Conservation (phyloP, 2,113 vertebrate genomes). For the Planiliza haematocheilus region DNA sequence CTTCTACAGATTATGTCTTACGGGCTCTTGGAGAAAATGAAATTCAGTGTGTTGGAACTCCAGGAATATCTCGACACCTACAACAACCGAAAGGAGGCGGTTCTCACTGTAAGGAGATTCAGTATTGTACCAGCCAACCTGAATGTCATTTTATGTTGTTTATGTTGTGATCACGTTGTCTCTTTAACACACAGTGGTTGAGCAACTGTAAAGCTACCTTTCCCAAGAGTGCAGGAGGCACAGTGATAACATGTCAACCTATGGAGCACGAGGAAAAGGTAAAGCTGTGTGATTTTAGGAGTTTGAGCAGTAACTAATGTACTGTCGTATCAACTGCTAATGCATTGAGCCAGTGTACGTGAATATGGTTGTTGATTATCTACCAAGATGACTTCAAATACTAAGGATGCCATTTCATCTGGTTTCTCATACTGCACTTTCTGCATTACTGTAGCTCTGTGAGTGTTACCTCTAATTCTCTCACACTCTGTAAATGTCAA, state of each 20-base stretch:
- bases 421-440: constrained; percentile 73
- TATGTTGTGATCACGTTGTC: not conserved
- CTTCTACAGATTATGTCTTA: constrained; percentile 91
- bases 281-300: constrained; percentile 39
- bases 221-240: constrained; percentile 86
- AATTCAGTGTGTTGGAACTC: constrained; percentile 97
- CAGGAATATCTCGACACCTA: constrained; percentile 98
- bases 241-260: constrained; percentile 71
- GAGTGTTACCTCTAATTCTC: constrained; percentile 77
- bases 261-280: constrained; percentile 93
- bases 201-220: constrained; percentile 94
- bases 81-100: constrained; percentile 95
- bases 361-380: not conserved
- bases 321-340: not conserved
- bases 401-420: constrained; percentile 62
- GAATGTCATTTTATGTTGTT: constrained; percentile 1
- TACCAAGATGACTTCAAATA: constrained; percentile 14
- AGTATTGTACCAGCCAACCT: not conserved
- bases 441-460: constrained; percentile 82
- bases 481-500: constrained; percentile 53
- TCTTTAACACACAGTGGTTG: constrained; percentile 88
- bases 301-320: not conserved
- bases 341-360: constrained; percentile 2
- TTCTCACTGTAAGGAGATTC: constrained; percentile 86
- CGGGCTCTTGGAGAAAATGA: constrained; percentile 96